These are phyloP conservation scores for Oreochromis spilurus DNA, from an alignment of 2,113 vertebrate genomes.

Conservation along the genomic window DNA sequence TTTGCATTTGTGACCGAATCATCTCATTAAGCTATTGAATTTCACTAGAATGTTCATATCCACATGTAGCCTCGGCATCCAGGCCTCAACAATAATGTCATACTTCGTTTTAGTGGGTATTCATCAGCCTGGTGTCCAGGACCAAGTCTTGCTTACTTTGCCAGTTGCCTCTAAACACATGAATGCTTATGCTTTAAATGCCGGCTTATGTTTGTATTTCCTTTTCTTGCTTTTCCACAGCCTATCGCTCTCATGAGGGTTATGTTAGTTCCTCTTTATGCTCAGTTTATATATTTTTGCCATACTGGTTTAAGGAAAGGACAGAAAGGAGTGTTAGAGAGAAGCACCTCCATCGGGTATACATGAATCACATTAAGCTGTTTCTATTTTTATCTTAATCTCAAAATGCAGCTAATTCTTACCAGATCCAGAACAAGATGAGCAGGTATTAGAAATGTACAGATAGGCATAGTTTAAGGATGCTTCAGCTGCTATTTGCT, in stretches of 20 bases:
- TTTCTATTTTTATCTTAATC: neutral
- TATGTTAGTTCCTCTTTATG: neutral
- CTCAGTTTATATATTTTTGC: neutral
- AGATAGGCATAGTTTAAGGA: neutral
- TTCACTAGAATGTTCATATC: conserved; percentile 1
- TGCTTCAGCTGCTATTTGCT: neutral
- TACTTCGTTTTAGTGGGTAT: neutral
- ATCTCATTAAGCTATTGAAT: conserved; percentile 28
- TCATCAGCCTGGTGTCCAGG: neutral
- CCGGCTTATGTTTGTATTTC: conserved; percentile 1
- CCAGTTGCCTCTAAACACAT: conserved; percentile 4
- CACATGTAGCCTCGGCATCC: neutral
- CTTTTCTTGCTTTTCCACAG: neutral
- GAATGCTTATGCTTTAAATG: conserved; percentile 32
- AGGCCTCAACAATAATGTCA: neutral
- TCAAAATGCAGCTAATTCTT: neutral
- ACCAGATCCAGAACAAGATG: neutral
- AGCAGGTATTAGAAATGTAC: neutral
- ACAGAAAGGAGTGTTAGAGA: neutral
- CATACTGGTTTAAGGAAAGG: neutral
- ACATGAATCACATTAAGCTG: neutral
- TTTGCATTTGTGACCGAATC: neutral
- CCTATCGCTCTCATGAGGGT: neutral
- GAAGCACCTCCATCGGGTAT: neutral
- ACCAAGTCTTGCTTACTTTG: neutral